Evolutionary conservation across 35 echinoderm and acorn worm genomes (phyloP).

Genomic region (Antedon bifida): DNA sequence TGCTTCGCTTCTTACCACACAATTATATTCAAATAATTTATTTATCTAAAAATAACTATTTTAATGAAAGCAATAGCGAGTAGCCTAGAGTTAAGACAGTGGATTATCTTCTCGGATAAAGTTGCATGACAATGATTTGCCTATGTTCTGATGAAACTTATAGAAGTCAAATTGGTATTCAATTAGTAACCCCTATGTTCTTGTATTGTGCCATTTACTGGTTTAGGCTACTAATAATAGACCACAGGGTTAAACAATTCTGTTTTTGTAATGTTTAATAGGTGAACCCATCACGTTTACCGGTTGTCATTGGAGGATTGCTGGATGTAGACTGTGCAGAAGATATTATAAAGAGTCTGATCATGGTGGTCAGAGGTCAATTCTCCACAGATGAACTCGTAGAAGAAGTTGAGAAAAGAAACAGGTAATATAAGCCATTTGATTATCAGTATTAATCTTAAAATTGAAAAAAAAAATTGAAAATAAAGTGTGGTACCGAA

Average conservation of each 20-base stretch:
- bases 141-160: too few relatives aligned
- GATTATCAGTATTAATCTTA: not conserved
- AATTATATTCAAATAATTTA: not conserved
- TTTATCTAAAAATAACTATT: not conserved
- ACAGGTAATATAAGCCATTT: slow-evolving; percentile 38
- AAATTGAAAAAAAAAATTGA: too few relatives aligned
- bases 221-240: too few relatives aligned
- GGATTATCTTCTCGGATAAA: too few relatives aligned
- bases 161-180: too few relatives aligned
- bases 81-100: too few relatives aligned
- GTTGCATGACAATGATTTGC: too few relatives aligned
- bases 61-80: too few relatives aligned
- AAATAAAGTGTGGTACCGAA: too few relatives aligned
- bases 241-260: too few relatives aligned
- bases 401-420: slow-evolving; percentile 94
- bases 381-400: slow-evolving; percentile 98
- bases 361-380: slow-evolving; percentile 96
- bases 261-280: slow-evolving; percentile 9
- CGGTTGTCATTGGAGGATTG: slow-evolving; percentile 88
- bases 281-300: slow-evolving; percentile 97
- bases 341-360: slow-evolving; percentile 96
- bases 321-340: slow-evolving; percentile 97
- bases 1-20: slow-evolving; percentile 20
- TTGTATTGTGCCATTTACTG: too few relatives aligned
- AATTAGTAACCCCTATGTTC: too few relatives aligned